Base-by-base conservation (phyloP, 1,140 invertebrate genomes). In the Drosophila chauvacae region DNA sequence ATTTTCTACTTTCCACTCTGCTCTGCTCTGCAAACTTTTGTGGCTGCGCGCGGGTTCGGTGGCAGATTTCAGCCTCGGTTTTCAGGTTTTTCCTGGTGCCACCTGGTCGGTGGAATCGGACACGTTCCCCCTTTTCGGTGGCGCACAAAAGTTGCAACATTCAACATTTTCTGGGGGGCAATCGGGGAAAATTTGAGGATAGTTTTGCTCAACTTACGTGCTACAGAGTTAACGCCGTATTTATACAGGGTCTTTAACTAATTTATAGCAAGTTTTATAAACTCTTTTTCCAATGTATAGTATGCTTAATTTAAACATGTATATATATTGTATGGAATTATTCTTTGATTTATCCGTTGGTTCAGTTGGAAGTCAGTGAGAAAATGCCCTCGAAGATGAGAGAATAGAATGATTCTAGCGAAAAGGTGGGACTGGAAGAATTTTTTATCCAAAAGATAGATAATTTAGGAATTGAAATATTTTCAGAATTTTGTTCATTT, bases 201-300 rank as follows among this genome's bases (percentile, higher is more conserved):
- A 45, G 57, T 45, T 60, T 42, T 48, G 53, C 77, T 71, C 28
- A 61, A 65, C 85, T 90, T 88, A 88, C 71, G 71, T 88, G 84
- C 80, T 83, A 88, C 57, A 88, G 74, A 77, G 63, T 66, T 74
- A 78, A 84, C 68, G 59, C 61, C 61, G 62, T 78, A 68, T 88
- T 90, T 81, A 72, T 85, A 88, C 85, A 88, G 81, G 66, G 70
- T 79, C 57, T 77, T 77, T 77, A 74, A 74, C 71, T 77, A 77
- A 61, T 50, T 37, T 78, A 26, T 79, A 56, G 48, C 85, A 88
- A 88, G 81, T 88, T 88, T 90, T 75, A 79, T 71, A 88, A 90
- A 88, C 85, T 90, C 60, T 79, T 84, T 63, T 59, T 47, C 65
- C 53, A 65, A 48, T 48, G 47, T 57, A 26, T 76, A 70, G 63